A percentile compares a stretch with the other conserved stretches of the same genome.
These are phyloP conservation scores for Lordiphosa clarofinis DNA, from an alignment of 1,140 invertebrate species.

Conservation along the genomic window DNA sequence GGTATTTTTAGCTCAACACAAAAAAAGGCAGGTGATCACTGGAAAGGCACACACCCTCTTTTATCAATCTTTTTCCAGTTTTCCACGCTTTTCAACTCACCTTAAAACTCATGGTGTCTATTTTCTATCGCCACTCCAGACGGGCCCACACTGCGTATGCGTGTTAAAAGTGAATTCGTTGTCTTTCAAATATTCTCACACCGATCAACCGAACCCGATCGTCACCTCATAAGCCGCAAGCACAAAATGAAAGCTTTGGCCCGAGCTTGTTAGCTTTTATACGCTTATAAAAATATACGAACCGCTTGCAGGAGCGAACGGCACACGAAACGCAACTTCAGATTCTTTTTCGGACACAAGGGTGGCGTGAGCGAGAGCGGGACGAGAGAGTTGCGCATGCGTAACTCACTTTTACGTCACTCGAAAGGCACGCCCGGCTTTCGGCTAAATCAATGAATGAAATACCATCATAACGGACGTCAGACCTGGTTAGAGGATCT, in stretches of 20 bases:
- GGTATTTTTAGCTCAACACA: slow-evolving; percentile 56
- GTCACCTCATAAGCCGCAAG: slow-evolving; percentile 57
- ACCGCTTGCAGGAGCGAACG: too few species aligned
- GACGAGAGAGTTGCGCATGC: slow-evolving; percentile 5
- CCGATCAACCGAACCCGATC: slow-evolving; percentile 32
- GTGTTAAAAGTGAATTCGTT: slow-evolving; percentile 44
- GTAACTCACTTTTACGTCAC: slow-evolving; percentile 5
- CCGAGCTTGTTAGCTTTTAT: slow-evolving; percentile 58
- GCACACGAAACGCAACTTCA: too few species aligned
- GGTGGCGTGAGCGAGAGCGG: slow-evolving; percentile 3
- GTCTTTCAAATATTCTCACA: slow-evolving; percentile 2
- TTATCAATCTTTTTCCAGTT: not conserved
- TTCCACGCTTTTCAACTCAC: too few species aligned
- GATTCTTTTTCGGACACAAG: slow-evolving; percentile 2
- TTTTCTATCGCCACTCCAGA: not conserved
- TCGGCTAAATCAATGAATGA: slow-evolving; percentile 8
- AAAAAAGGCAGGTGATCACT: too few species aligned
- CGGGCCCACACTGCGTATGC: slow-evolving; percentile 54
- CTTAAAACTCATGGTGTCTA: not conserved
- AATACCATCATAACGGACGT: slow-evolving; percentile 14
- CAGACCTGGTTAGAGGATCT: slow-evolving; percentile 11
- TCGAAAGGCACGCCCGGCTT: slow-evolving; percentile 4
- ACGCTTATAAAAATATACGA: slow-evolving; percentile 14
- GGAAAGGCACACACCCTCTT: slow-evolving; percentile 32
- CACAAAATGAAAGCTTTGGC: slow-evolving; percentile 48